Evolutionary conservation across 2,888 invertebrate genomes (phyloP), one percentile per base, ranked within the genome.

Genomic region (Caenorhabditis plicata): DNA sequence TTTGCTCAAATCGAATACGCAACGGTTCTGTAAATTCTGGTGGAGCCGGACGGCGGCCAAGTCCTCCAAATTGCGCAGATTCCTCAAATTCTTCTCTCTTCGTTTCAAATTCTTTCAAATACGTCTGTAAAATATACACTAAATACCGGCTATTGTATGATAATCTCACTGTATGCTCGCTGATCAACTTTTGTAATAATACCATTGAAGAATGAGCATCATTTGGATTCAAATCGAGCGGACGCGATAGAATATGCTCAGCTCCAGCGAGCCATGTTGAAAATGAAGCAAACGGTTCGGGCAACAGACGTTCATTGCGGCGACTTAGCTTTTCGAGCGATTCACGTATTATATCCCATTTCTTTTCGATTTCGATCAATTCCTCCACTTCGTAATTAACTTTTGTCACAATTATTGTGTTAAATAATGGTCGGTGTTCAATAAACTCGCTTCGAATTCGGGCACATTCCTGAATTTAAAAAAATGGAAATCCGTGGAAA

Each of bases 1-100:
- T 46, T 20, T 64, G 58, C 25, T 56, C 65, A 53, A 75, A 52
- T 50, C 77, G 51, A 7, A 57, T 55, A 31, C 61, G 57, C 27
- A 78, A 52, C 11, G 74, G 65, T 20, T 73, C 72, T n/a, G 68
- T 60, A 51, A 77, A 67, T 47, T 74, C 73, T 0, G 69, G 60
- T 11, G 67, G 58, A 17, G 73, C 68, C 17, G 52, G 55, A 23
- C 64, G 65, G 19, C 73, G 69, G 26, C 71, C 71, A 25, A 67
- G 63, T 31, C 65, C 68, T 35, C 73, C 65, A 35, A 56, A 53
- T 36, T 57, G 54, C 20, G 52, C 57, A 15, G 64, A 49, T 17
- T 49, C 41, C 23, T 66, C 61, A 32, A 74, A 56, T 35, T 63
- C 47, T 3, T 56, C 56, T 27, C 49, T 55, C 20, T 56, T 57